Base-by-base conservation (phyloP, 2,888 invertebrate genomes). In the Eupeodes latifasciatus region DNA sequence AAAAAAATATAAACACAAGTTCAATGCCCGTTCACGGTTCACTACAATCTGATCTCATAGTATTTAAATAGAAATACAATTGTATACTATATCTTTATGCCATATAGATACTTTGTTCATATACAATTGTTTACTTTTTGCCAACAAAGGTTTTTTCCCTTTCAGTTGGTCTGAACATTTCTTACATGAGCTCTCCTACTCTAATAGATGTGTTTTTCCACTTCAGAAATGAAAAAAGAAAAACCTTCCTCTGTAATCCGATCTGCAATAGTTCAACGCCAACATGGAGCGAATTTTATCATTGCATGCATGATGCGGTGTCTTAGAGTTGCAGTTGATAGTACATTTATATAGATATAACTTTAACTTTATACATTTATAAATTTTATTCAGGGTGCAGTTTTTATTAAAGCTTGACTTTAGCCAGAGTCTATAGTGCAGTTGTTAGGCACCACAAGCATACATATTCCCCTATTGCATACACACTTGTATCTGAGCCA, bases 331-430 rank as follows among this genome's bases (percentile, higher is more conserved):
- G 49, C 53, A 69, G 55, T 44, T 19, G 14, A 5, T 40, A 4
- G 40, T 40, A 40, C 4, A 7, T 7, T n/a, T n/a, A 40, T 5
- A 40, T 40, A 40, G 27, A 27, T 27, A 27, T 27, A 27, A 27
- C 3, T 6, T 40, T 9, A 40, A 4, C 40, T 36, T 36, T 40
- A 9, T 40, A 40, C 9, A 40, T 5, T 40, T 40, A 40, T n/a
- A 53, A 34, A 14, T 2, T 7, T 0, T 57, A 19, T 27, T 5
- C 44, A 44, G 57, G 66, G 75, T 53, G 36, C 51, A 47, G 34
- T 69, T 78, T 62, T 55, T 77, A 16, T 64, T 59, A 40, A 5
- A 82, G 78, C 78, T 79, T 61, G 67, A 55, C 77, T 61, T 55
- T 36, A 71, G 36, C 66, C 47, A 27, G 14, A 59, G 44, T 27